Base-by-base conservation (phyloP, 2,797 vertebrate species). In the Onychomys leucogaster region DNA sequence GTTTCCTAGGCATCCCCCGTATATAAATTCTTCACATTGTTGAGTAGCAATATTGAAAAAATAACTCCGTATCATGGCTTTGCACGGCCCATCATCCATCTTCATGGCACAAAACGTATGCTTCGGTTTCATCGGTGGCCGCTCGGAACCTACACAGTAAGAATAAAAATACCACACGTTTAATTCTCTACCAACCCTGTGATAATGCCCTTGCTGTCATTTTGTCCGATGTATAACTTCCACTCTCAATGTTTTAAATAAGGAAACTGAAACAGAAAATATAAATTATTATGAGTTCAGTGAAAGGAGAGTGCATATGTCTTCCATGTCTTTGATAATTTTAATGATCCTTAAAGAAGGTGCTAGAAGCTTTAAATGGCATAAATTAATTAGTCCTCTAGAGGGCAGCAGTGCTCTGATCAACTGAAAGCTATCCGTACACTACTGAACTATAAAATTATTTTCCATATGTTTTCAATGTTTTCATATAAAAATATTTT, bases 1-100 rank as follows among this genome's bases (percentile, higher is more conserved):
- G 61, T 99, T 99, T 89, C 99, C 99, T 0, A 97, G 94, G 32
- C 99, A 99, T 59, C 99, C 99, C 11, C 99, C 99, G 0, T 99
- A 99, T 11, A 99, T 98, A 90, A 99, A 99, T 0, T 34, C 37
- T 97, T 99, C 98, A 49, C 99, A 99, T 43, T 63, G 95, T 2
- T 91, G 98, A 0, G 98, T 98, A 90, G 98, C 98, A 3, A 99
- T 97, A 5, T 99, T 98, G 97, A 99, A 99, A 98, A 99, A 99
- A 94, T 98, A 99, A 0, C 98, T 98, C 0, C 97, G 92, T 52
- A 98, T 98, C 27, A 98, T 90, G 55, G 99, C 99, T 98, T 99
- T 99, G 98, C 99, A 99, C 0, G 99, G 99, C 0, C 99, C 99
- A 0, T 98, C 95, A 0, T 99, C 99, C 1, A 98, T 99, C 98